phyloP scores from a whole-genome alignment of 2,888 invertebrate genomes.

The Meteorus cinctellus region DNA sequence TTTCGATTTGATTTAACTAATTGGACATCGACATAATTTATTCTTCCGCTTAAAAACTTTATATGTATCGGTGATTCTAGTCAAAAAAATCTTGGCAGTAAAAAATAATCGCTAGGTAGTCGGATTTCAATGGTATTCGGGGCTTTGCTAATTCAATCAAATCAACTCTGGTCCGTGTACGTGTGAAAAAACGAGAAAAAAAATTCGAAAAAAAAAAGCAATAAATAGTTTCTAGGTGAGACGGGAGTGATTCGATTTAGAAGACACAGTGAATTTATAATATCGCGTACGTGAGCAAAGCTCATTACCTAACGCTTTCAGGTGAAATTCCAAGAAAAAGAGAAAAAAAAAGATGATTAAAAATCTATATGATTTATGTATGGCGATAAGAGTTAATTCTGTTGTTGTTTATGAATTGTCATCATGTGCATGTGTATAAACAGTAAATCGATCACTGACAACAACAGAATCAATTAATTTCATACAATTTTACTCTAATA shows the following conservation, averaged over 20 bases:
- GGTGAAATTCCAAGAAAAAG: slow-evolving; percentile 26
- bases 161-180: not conserved
- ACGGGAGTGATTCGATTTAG: slow-evolving; percentile 18
- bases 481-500: not conserved
- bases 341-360: slow-evolving; percentile 30
- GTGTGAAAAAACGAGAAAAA: slow-evolving; percentile 15
- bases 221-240: not conserved
- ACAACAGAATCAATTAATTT: slow-evolving; percentile 8
- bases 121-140: slow-evolving; percentile 43
- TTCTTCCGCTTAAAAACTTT: slow-evolving; percentile 50
- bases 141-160: slow-evolving; percentile 5
- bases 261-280: slow-evolving; percentile 25
- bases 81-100: slow-evolving; percentile 64
- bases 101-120: slow-evolving; percentile 64
- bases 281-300: slow-evolving; percentile 57
- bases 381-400: slow-evolving; percentile 6
- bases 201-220: slow-evolving; percentile 7
- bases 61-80: slow-evolving; percentile 48
- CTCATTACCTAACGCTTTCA: slow-evolving; percentile 54
- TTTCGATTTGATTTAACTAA: slow-evolving; percentile 17
- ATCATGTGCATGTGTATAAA: not conserved
- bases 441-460: not conserved
- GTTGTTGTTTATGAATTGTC: not conserved
- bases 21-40: slow-evolving; percentile 51
- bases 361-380: slow-evolving; percentile 31